Conservation (phyloP, 1,140 invertebrate genomes). For the Saccostrea echinata region DNA sequence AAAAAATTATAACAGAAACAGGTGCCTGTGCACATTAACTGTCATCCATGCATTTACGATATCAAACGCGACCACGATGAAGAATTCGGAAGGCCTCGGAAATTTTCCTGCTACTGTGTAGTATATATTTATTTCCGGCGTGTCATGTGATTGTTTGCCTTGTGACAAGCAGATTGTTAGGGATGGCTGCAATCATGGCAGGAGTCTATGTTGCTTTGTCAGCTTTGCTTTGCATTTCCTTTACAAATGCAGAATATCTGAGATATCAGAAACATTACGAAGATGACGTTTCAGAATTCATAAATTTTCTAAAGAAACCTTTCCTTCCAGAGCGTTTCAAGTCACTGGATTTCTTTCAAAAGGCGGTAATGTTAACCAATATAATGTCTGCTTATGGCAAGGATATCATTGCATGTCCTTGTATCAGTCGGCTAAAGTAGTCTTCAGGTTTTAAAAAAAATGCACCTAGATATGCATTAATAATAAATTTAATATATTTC, state of each 20-base stretch:
- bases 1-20: too few relatives aligned
- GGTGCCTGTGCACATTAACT: too few relatives aligned
- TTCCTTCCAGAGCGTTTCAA: slow-evolving; percentile 45
- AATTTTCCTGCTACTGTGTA: background rate
- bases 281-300: slow-evolving; percentile 20
- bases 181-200: background rate
- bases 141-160: slow-evolving; percentile 21
- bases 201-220: background rate
- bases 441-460: too few relatives aligned
- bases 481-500: too few relatives aligned
- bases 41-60: background rate
- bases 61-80: background rate
- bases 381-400: too few relatives aligned
- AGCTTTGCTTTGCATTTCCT: slow-evolving; percentile 11
- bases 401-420: too few relatives aligned
- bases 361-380: slow-evolving; percentile 35
- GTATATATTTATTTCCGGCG: background rate
- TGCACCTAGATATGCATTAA: too few relatives aligned
- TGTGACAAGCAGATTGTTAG: background rate
- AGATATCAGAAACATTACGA: slow-evolving; percentile 1
- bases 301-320: slow-evolving; percentile 41
- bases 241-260: slow-evolving; percentile 2
- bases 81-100: too few relatives aligned
- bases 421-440: too few relatives aligned
- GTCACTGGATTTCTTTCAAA: slow-evolving; percentile 20